phyloP scores from a whole-genome alignment of 2,113 vertebrate genomes.

The Sorex fumeus region DNA sequence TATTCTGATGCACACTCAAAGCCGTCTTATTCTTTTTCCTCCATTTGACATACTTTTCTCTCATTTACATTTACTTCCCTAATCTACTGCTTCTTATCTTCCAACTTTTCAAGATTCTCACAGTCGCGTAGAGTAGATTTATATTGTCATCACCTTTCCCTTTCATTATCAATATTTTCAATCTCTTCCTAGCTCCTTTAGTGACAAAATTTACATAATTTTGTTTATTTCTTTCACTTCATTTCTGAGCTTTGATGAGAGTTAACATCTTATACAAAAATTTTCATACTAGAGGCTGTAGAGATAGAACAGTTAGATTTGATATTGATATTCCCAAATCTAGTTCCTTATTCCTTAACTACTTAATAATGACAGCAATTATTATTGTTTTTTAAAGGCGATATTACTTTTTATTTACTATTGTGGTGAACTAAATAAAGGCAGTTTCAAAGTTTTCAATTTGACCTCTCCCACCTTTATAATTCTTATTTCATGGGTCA shows the following conservation, averaged over 20 bases:
- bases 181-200: not conserved
- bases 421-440: not conserved
- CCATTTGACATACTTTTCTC: too few relatives aligned
- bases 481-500: not conserved
- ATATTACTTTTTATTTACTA: not conserved
- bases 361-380: not conserved
- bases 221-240: not conserved
- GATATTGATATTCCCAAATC: rapidly evolving
- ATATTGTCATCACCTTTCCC: rapidly evolving
- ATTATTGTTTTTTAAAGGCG: not conserved
- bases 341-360: not conserved
- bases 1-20: not conserved
- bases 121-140: too few relatives aligned
- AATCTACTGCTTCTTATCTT: not conserved
- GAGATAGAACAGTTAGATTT: not conserved
- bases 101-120: too few relatives aligned
- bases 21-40: not conserved
- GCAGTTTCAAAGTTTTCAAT: not conserved
- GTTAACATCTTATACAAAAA: not conserved
- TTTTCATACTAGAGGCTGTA: not conserved
- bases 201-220: not conserved
- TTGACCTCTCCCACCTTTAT: not conserved
- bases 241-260: not conserved
- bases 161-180: not conserved
- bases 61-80: not conserved